These are phyloP conservation scores for Ecliptopera silaceata DNA, from an alignment of 2,888 invertebrate genomes.

Conservation along the genomic window DNA sequence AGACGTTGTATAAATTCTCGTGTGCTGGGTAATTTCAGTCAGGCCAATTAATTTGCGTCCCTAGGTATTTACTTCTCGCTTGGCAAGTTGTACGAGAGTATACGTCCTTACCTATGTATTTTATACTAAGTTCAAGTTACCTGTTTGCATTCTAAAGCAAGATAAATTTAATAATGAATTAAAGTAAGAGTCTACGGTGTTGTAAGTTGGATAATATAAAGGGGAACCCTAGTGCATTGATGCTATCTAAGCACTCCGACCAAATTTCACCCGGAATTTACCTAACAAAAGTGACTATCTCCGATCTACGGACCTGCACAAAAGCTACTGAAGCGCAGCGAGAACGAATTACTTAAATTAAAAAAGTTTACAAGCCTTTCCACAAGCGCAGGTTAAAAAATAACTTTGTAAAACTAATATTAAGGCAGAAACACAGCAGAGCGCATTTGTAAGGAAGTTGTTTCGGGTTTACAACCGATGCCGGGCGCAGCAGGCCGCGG, in stretches of 20 bases:
- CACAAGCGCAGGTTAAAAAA: constrained; percentile 70
- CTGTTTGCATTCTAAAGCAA: too few relatives aligned
- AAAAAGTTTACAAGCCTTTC: constrained; percentile 79
- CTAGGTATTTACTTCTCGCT: constrained; percentile 16
- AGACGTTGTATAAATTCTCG: constrained; percentile 10
- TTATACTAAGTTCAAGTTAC: too few relatives aligned
- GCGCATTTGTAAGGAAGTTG: constrained; percentile 79
- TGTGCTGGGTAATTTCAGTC: constrained; percentile 16
- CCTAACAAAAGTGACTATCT: constrained; percentile 58
- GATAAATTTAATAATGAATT: too few relatives aligned
- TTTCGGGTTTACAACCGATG: constrained; percentile 74
- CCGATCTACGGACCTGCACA: constrained; percentile 53
- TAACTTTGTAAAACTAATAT: constrained; percentile 82
- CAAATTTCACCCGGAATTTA: constrained; percentile 49
- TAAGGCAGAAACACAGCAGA: constrained; percentile 75
- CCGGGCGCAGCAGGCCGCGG: constrained; percentile 50
- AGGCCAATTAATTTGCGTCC: constrained; percentile 21
- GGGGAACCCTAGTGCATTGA: constrained; percentile 39
- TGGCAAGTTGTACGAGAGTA: constrained; percentile 13
- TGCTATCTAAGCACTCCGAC: constrained; percentile 59
- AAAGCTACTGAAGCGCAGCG: constrained; percentile 43
- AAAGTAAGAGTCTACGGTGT: too few relatives aligned
- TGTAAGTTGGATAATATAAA: constrained; percentile 1
- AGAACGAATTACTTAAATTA: constrained; percentile 78
- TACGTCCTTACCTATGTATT: constrained; percentile 4